Conservation (phyloP, 2,797 vertebrate species). For the Simalia tracyae region DNA sequence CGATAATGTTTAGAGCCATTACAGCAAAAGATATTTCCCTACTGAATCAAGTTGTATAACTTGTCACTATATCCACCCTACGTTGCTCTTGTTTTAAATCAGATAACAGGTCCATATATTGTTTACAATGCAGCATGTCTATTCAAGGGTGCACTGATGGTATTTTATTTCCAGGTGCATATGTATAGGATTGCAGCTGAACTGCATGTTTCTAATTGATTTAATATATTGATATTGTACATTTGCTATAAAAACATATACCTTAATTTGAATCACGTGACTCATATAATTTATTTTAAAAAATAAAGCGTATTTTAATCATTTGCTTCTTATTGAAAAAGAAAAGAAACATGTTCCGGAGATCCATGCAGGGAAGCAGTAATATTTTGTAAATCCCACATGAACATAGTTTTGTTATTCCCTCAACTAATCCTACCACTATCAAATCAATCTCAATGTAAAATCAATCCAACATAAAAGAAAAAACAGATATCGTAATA, state of each 20-base stretch:
- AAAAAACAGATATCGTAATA: neutral
- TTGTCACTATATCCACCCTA: neutral
- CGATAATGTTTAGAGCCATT: neutral
- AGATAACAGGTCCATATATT: neutral
- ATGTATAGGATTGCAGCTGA: neutral
- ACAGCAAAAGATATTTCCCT: neutral
- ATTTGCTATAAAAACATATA: neutral
- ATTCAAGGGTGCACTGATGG: neutral
- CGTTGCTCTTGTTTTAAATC: neutral
- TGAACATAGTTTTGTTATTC: neutral
- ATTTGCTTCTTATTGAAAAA: neutral
- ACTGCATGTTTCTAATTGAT: neutral
- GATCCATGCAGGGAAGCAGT: neutral
- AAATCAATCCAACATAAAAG: neutral
- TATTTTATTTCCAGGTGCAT: neutral
- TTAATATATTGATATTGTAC: neutral
- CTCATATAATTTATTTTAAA: rapidly evolving
- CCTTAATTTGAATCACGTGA: neutral
- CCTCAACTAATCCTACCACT: neutral
- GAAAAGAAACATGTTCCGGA: neutral
- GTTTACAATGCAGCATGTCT: neutral
- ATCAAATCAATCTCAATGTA: neutral
- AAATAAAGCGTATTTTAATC: neutral
- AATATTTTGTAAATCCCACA: neutral
- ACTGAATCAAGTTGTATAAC: neutral